Evolutionary conservation across 2,888 invertebrate species (phyloP), one percentile per base, ranked within the genome.

Genomic region (Idaea dimidiata): DNA sequence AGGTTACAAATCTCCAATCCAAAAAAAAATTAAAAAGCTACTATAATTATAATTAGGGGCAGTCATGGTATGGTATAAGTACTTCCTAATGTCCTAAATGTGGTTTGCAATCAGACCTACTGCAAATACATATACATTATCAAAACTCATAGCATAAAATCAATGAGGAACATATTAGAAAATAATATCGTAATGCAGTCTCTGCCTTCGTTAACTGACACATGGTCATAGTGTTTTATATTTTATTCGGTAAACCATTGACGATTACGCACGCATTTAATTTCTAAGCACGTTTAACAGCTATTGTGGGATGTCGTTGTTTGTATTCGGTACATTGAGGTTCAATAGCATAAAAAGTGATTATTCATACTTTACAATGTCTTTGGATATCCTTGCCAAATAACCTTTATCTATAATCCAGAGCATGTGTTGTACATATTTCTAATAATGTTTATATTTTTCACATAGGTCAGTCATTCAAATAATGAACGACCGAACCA

Each of bases 281-380:
- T 75, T 79, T 73, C 84, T 59, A 66, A 72, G 70, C 86, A 87
- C 87, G 87, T 77, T 70, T 66, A 32, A 16, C 57, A 62, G 68
- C 68, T 62, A 71, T 76, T 71, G 72, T 70, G 73, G 68, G 68
- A 66, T 63, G 59, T 61, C 57, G 68, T 66, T 66, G 61, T 58
- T 65, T 54, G 68, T 72, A 60, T 56, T 56, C 17, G 14, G 18
- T 17, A 17, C 18, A 56, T 56, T 56, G 54, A 55, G 54, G 54
- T 16, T 16, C 16, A 55, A 55, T 55, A 17, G 16, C 54, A 55
- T 16, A 16, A 55, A 55, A 17, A 17, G 2, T 55, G 17, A 55
- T 17, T 55, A 55, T 16, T 16, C 16, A 55, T 16, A 55, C 17
- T 55, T 55, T 8, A 55, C 54, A 16, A 17, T 55, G 54, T 55